Evolutionary conservation across 2,113 vertebrate genomes (phyloP).

Genomic region (Rhegmatorhina hoffmannsi): DNA sequence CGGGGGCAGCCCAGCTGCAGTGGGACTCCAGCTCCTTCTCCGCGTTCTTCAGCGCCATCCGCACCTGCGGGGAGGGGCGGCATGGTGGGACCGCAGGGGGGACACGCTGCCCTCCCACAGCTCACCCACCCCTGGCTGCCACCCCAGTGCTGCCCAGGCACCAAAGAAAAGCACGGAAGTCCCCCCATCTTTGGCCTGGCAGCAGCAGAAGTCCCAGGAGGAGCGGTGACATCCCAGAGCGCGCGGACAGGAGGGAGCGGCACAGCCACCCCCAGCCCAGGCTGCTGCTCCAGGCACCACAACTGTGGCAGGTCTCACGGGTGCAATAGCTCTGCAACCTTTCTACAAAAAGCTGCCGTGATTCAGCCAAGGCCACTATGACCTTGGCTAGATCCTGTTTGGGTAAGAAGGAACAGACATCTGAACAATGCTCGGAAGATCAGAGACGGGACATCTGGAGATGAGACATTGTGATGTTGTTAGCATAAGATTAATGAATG

Average conservation of each 20-base stretch:
- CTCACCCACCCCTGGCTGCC: neutral
- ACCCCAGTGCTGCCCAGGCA: accelerated
- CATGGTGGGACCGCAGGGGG: neutral
- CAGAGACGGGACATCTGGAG: too few relatives aligned
- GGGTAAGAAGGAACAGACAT: too few relatives aligned
- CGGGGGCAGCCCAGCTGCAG: constrained; percentile 89
- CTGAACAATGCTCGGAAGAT: too few relatives aligned
- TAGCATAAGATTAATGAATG: too few relatives aligned
- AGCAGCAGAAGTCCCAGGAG: neutral
- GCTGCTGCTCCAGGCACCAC: neutral
- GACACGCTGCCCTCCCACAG: neutral
- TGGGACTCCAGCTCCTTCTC: constrained; percentile 97
- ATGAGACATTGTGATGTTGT: too few relatives aligned
- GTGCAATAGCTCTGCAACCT: too few relatives aligned
- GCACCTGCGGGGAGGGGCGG: constrained; percentile 77
- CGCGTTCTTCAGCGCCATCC: constrained; percentile 94
- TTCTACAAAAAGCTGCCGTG: too few relatives aligned
- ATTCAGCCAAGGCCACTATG: too few relatives aligned
- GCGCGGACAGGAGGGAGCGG: accelerated
- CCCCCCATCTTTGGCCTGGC: accelerated
- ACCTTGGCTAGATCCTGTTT: too few relatives aligned
- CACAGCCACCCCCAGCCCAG: neutral
- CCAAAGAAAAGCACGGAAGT: too few relatives aligned
- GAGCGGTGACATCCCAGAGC: neutral
- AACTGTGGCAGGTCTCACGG: too few relatives aligned